Conservation (phyloP, 30 jellyfish, hydroid and myxozoan species). For the Hydra vulgaris region DNA sequence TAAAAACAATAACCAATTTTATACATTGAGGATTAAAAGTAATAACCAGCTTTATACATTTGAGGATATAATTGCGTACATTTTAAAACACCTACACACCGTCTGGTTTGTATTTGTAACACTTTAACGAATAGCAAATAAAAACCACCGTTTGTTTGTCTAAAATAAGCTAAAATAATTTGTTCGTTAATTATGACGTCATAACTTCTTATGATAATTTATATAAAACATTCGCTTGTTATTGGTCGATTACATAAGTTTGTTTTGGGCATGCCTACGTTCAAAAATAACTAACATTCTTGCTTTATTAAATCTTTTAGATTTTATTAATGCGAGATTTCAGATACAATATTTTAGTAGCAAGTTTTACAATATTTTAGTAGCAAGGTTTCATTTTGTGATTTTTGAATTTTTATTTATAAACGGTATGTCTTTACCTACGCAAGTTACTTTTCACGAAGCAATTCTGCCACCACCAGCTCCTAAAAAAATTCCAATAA, state of each 20-base stretch:
- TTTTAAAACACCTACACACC: not conserved
- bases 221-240: not conserved
- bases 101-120: not conserved
- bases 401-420: not conserved
- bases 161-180: not conserved
- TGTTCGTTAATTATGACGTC: not conserved
- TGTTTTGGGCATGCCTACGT: not conserved
- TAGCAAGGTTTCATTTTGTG: too few species aligned
- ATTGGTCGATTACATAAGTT: not conserved
- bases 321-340: too few species aligned
- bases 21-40: too few species aligned
- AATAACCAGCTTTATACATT: too few species aligned
- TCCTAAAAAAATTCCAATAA: conserved; percentile 2
- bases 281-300: not conserved
- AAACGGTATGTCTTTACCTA: not conserved
- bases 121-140: not conserved
- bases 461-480: conserved; percentile 26
- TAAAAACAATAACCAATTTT: too few species aligned
- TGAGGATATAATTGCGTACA: not conserved
- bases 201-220: not conserved
- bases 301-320: not conserved
- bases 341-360: too few species aligned
- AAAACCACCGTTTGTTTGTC: not conserved
- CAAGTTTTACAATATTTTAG: too few species aligned
- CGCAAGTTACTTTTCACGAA: not conserved